Conservation (phyloP, 2,797 vertebrate genomes). For the Parauchenoglanis ngamensis region DNA sequence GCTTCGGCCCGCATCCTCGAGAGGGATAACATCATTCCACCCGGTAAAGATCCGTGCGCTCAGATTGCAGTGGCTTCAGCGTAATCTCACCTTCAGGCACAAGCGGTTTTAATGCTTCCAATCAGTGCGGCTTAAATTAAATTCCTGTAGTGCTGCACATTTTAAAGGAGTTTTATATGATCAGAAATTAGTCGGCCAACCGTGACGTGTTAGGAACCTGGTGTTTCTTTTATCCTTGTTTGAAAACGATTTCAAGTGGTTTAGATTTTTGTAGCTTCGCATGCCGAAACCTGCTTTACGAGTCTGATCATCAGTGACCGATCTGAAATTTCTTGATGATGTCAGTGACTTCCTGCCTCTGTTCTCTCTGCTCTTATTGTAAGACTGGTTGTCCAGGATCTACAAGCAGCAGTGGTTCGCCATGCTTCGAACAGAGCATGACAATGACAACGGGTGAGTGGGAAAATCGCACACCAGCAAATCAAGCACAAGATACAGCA, state of each 20-base stretch:
- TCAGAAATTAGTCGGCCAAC: background rate
- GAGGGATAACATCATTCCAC: constrained; percentile 87
- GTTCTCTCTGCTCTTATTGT: background rate
- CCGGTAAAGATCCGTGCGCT: constrained; percentile 74
- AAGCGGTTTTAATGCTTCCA: background rate
- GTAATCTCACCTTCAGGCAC: background rate
- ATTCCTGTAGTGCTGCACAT: background rate
- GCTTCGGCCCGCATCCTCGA: constrained; percentile 92
- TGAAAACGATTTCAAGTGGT: background rate
- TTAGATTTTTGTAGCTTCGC: background rate
- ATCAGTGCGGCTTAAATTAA: background rate
- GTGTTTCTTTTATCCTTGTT: background rate
- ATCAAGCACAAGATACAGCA: background rate
- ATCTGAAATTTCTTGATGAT: background rate
- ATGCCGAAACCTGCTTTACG: background rate
- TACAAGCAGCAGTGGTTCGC: constrained; percentile 98
- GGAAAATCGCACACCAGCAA: constrained; percentile 1
- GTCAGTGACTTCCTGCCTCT: background rate
- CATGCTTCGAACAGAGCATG: constrained; percentile 96
- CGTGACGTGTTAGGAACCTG: background rate
- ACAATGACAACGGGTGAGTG: constrained; percentile 92
- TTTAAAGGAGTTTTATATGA: background rate
- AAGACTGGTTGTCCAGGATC: constrained; percentile 88
- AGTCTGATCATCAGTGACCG: background rate
- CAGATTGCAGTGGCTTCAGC: background rate